Percentiles rank a stretch among this genome's conserved stretches.
Conservation (phyloP, 2,113 vertebrate genomes). For the Amblyornis subalaris region DNA sequence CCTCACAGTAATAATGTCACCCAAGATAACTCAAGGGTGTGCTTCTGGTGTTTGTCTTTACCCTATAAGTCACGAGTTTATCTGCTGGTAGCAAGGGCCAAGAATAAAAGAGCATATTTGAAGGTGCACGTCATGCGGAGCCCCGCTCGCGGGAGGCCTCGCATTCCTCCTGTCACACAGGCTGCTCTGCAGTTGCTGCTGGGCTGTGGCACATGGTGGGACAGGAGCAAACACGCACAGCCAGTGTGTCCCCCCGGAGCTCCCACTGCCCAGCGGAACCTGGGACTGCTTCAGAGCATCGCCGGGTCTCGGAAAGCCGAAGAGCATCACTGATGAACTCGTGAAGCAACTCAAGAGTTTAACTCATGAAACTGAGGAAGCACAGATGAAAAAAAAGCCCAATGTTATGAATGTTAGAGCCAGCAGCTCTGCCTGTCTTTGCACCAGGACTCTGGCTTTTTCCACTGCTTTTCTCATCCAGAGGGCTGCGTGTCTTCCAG, state of each 20-base stretch:
- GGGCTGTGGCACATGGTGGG: neutral
- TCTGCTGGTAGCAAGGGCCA: neutral
- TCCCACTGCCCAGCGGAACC: fast-evolving
- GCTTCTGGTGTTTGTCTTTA: slow-evolving; percentile 1
- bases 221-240: neutral
- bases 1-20: neutral
- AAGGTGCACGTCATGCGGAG: neutral
- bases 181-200: neutral
- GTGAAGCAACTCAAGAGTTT: neutral
- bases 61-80: neutral
- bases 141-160: neutral
- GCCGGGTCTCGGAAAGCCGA: fast-evolving
- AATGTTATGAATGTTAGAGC: fast-evolving
- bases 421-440: neutral
- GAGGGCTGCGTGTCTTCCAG: neutral
- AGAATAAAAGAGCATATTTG: neutral
- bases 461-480: neutral
- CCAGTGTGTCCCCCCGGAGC: fast-evolving
- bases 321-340: neutral
- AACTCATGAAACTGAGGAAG: neutral
- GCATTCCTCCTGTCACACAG: neutral
- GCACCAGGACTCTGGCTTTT: neutral
- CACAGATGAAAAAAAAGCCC: neutral
- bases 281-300: neutral
- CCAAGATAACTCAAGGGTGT: neutral